Percentiles rank a stretch among this genome's conserved stretches.
Conservation (phyloP, 2,888 invertebrate genomes). For the Oeneis ivallda region DNA sequence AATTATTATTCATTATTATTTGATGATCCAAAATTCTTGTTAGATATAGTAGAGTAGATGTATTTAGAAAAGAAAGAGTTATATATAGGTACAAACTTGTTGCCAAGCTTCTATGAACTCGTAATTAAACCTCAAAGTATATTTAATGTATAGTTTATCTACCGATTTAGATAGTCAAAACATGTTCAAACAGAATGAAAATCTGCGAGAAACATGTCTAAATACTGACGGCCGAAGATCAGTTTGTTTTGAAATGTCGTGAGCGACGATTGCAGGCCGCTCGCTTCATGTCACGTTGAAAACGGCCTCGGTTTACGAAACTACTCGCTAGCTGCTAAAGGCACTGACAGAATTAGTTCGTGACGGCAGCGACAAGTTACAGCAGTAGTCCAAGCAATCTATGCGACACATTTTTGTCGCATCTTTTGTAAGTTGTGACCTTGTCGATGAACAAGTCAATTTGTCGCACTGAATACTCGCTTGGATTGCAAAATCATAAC, state of each 20-base stretch:
- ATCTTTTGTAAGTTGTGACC: background rate
- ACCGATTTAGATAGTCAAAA: constrained; percentile 71
- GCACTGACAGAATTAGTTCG: background rate
- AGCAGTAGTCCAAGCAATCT: background rate
- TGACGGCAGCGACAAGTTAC: background rate
- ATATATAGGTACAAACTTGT: background rate
- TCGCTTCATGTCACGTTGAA: constrained; percentile 62
- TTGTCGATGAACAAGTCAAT: background rate
- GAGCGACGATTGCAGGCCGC: constrained; percentile 59
- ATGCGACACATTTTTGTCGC: background rate
- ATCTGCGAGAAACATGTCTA: constrained; percentile 59
- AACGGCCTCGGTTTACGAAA: constrained; percentile 43
- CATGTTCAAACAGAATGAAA: constrained; percentile 66
- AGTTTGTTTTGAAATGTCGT: constrained; percentile 77
- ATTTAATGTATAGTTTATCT: constrained; percentile 51
- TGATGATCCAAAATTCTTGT: too few relatives aligned
- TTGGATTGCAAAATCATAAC: too few relatives aligned
- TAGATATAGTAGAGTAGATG: background rate
- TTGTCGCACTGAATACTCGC: too few relatives aligned
- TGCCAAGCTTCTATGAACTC: constrained; percentile 27
- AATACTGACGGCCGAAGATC: constrained; percentile 60
- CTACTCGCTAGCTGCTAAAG: constrained; percentile 29
- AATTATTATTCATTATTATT: too few relatives aligned
- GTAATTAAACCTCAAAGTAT: constrained; percentile 38
- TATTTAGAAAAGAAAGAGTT: background rate